Evolutionary conservation across 1,140 invertebrate genomes (phyloP), one percentile per base, ranked within the genome.

Genomic region (Achroia grisella): DNA sequence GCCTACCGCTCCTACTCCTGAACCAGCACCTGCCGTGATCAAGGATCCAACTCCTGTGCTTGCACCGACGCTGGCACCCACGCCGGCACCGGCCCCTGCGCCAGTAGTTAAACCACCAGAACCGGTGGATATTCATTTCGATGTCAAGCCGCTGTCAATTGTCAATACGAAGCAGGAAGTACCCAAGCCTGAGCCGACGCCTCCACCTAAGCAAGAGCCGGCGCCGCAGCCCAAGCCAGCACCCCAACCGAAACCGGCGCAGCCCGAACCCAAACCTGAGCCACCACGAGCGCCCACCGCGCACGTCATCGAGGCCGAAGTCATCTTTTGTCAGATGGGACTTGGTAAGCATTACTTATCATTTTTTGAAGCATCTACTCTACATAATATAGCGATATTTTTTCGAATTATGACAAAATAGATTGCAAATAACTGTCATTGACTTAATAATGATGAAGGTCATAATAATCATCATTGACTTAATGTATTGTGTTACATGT

Each of bases 301-400:
- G 4, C 81, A 89, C 36, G 86, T 89, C 52, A 89, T 90, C 32
- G 89, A 89, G 39, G 89, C 90, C 1, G 89, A 90, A 52, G 88
- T 90, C 44, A 90, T 91, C 47, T 91, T 91, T 75, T 87, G 88
- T 58, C 86, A 90, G 62, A 90, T 91, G 86, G 89, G 90, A 61
- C 78, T 91, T 8, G 90, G 90, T 91, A 60, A 90, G 90, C 83
- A 2, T 39, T 36, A 42, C 15, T 35, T 54, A 34, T 23, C 6
- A 23, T 23, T 23, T 23, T 6, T 3, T 23, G n/a, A n/a, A n/a
- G n/a, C n/a, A n/a, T n/a, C n/a, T n/a, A n/a, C n/a, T n/a, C n/a
- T n/a, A n/a, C n/a, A n/a, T n/a, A n/a, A n/a, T n/a, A n/a, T n/a
- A n/a, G n/a, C n/a, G n/a, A n/a, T n/a, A n/a, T n/a, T n/a, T n/a